Percentiles rank a stretch among this genome's conserved stretches.
Evolutionary conservation across 2,797 vertebrate genomes (phyloP).

Genomic region (Botia kubotai): DNA sequence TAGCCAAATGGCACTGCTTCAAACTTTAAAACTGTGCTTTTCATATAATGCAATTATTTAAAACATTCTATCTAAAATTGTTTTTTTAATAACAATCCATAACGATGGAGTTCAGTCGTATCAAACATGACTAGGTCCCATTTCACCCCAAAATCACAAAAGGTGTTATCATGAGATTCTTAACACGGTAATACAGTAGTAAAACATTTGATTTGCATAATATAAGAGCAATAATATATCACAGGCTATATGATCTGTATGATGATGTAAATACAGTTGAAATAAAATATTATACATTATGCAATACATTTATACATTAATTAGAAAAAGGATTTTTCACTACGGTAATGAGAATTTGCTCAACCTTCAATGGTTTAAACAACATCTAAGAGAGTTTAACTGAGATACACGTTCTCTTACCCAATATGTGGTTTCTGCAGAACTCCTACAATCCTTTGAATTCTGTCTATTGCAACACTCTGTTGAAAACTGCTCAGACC

Average conservation of each 20-base stretch:
- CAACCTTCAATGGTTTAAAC: not conserved
- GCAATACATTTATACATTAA: too few relatives aligned
- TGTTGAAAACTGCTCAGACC: constrained; percentile 94
- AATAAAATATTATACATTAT: too few relatives aligned
- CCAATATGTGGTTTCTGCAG: constrained; percentile 90
- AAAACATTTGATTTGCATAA: too few relatives aligned
- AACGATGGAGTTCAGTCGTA: too few relatives aligned
- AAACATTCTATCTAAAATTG: not conserved
- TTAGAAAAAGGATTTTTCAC: too few relatives aligned
- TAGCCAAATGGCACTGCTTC: not conserved
- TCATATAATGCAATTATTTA: not conserved
- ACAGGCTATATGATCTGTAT: too few relatives aligned
- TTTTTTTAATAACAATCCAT: not conserved
- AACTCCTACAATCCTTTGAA: constrained; percentile 92
- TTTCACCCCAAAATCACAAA: not conserved
- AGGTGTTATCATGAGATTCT: too few relatives aligned
- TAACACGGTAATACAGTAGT: too few relatives aligned
- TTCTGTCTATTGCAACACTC: constrained; percentile 94
- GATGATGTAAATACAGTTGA: too few relatives aligned
- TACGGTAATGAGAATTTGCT: not conserved
- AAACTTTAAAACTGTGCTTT: not conserved
- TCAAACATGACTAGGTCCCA: not conserved
- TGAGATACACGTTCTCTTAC: constrained; percentile 73
- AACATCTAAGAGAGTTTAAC: not conserved
- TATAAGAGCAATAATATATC: too few relatives aligned